Percentiles rank a stretch among this genome's conserved stretches.
These are phyloP conservation scores for Anguilla rostrata DNA, from an alignment of 2,113 vertebrate genomes.

Conservation along the genomic window DNA sequence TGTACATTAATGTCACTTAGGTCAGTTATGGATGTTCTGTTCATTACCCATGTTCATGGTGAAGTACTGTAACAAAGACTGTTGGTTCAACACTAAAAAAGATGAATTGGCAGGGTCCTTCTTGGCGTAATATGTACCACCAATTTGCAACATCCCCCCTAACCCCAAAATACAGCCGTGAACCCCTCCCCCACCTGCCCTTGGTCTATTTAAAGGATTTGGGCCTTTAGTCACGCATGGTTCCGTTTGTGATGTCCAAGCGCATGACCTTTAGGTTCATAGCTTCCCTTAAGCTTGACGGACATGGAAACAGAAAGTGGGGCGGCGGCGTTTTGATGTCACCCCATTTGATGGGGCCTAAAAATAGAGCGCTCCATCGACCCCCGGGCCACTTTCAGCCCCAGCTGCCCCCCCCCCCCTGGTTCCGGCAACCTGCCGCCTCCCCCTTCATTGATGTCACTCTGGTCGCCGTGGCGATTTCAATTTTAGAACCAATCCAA, in stretches of 20 bases:
- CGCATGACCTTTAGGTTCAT: constrained; percentile 55
- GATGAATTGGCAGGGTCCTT: background rate
- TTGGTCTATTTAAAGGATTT: constrained; percentile 52
- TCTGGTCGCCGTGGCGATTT: constrained; percentile 35
- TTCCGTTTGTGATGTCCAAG: constrained; percentile 52
- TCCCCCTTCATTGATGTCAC: constrained; percentile 54
- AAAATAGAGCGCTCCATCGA: constrained; percentile 66
- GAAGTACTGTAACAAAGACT: background rate
- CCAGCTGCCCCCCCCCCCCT: constrained; percentile 28
- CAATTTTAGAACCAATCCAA: constrained; percentile 64
- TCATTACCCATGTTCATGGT: background rate
- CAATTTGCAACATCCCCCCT: constrained; percentile 42
- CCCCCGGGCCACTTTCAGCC: constrained; percentile 38
- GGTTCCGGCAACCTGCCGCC: constrained; percentile 1
- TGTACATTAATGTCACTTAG: too few species aligned
- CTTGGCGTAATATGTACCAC: constrained; percentile 37
- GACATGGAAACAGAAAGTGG: constrained; percentile 43
- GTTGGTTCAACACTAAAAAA: background rate
- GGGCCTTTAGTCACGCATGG: constrained; percentile 59
- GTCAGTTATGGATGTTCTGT: too few species aligned
- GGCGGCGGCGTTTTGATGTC: constrained; percentile 54
- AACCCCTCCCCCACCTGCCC: constrained; percentile 47
- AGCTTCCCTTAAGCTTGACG: constrained; percentile 52
- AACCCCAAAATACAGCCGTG: background rate
- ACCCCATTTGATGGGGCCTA: constrained; percentile 55